phyloP scores from a whole-genome alignment of 2,888 invertebrate species.

The Phymatocera aterrima region DNA sequence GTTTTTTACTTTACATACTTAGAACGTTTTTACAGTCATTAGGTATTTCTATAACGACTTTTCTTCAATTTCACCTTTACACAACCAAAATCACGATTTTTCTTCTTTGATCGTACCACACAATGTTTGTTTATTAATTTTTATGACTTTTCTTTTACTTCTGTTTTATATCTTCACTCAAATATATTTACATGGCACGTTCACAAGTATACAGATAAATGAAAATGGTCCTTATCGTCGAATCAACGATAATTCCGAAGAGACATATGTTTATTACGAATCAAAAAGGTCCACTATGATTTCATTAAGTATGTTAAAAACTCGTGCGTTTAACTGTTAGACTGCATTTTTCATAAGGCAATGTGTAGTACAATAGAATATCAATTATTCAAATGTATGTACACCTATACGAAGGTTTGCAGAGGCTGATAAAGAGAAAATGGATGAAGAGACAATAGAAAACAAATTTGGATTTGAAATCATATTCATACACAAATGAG shows the following conservation, averaged over 20 bases:
- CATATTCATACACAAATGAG: background rate
- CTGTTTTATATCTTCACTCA: background rate
- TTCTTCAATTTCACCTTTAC: background rate
- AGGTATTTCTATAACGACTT: background rate
- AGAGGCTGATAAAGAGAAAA: background rate
- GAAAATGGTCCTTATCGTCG: background rate
- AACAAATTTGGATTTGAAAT: background rate
- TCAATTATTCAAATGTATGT: too few species aligned
- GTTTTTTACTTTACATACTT: too few species aligned
- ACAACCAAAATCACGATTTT: background rate
- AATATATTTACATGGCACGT: slow-evolving; percentile 43
- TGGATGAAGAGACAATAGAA: background rate
- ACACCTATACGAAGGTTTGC: background rate
- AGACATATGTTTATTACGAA: background rate
- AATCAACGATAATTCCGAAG: background rate
- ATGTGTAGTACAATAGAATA: background rate
- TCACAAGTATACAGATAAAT: slow-evolving; percentile 29
- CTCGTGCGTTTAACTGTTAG: background rate
- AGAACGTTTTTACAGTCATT: slow-evolving; percentile 7
- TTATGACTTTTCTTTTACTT: background rate
- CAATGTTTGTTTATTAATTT: background rate
- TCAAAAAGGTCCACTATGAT: background rate
- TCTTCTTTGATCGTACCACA: background rate
- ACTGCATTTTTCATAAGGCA: background rate
- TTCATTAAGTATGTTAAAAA: slow-evolving; percentile 24